Evolutionary conservation across 2,113 vertebrate species (phyloP), one percentile per base, ranked within the genome.

Genomic region (Columbina picui): DNA sequence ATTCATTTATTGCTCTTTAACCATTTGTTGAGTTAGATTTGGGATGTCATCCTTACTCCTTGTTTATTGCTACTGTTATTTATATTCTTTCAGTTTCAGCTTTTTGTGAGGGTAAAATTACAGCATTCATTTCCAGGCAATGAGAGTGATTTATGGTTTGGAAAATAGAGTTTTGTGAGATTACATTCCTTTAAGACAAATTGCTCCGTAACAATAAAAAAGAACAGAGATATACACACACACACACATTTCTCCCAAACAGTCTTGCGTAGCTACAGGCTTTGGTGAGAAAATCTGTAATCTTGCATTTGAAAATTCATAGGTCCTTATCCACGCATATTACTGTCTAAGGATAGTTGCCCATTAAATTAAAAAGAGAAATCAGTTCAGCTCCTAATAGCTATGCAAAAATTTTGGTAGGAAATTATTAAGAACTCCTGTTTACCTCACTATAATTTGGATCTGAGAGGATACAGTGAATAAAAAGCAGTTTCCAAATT

Each of bases 401-500:
- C 55, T 76, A 15, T 88, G 29, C 14, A 50, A 45, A 90, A 90
- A 43, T 84, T 41, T 60, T 75, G 10, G 25, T 67, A 53, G 36
- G 27, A 27, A 81, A 61, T 69, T 69, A 25, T 69, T 60, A 30
- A 88, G 59, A 86, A 38, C 21, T 84, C 29, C 49, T 56, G 20
- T 84, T 90, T 89, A 78, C 34, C 29, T 87, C 49, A 26, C 56
- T 70, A 41, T 71, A 70, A 68, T 78, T 83, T 77, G 36, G 32
- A 86, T 81, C 32, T 89, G 56, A 90, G 73, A 83, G 61, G 68
- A 84, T 67, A 47, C 23, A 25, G 57, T 83, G 78, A 90, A 80
- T 86, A 81, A 84, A 84, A 95, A 93, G 22, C 34, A 61, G 71
- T 64, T 93, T 92, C 30, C 27, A 78, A 56, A 45, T 88, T 71